Evolutionary conservation across 2,797 vertebrate genomes (phyloP).

Genomic region (Stomatorhinus walkeri): DNA sequence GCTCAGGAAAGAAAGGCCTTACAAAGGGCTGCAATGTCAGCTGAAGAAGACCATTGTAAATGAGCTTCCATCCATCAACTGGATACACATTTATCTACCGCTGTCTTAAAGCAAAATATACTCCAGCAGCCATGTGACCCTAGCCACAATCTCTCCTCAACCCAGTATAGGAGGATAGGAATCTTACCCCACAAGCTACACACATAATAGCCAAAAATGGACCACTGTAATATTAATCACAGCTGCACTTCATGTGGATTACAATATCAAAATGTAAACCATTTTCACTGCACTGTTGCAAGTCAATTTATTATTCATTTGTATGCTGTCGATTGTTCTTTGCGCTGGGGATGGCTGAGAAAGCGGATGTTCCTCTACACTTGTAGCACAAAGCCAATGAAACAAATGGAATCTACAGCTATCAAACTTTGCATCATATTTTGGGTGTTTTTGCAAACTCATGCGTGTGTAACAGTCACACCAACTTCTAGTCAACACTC

Average conservation of each 20-base stretch:
- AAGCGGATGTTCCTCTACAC: neutral
- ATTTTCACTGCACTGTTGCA: neutral
- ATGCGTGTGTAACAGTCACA: neutral
- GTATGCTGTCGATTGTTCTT: neutral
- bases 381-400: neutral
- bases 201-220: neutral
- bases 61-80: neutral
- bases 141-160: neutral
- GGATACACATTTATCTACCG: neutral
- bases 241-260: neutral
- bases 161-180: neutral
- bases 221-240: neutral
- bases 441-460: neutral
- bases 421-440: neutral
- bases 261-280: neutral
- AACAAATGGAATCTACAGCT: neutral
- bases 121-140: neutral
- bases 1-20: neutral
- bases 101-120: neutral
- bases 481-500: neutral
- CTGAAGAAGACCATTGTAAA: neutral
- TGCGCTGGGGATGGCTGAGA: neutral
- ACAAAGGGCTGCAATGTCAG: neutral
- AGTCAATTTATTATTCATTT: neutral
- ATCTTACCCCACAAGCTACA: neutral